Evolutionary conservation across 2,113 vertebrate species (phyloP).

Genomic region (Mobula birostris): DNA sequence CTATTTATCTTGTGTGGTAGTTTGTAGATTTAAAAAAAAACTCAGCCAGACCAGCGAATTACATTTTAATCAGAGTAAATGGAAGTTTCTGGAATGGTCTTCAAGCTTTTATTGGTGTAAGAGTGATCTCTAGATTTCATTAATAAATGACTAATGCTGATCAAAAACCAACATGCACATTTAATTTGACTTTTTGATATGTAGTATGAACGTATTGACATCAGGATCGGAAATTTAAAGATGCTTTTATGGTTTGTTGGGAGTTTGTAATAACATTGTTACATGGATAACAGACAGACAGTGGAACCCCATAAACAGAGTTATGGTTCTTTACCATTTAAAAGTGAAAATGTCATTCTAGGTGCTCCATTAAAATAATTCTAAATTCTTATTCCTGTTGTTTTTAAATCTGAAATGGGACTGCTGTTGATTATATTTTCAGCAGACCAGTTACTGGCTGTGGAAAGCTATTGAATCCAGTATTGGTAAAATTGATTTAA

Average conservation of each 20-base stretch:
- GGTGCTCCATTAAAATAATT: background rate
- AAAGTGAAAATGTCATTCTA: background rate
- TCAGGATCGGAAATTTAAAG: background rate
- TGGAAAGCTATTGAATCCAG: background rate
- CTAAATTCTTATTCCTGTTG: background rate
- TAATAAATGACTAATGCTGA: constrained; percentile 34
- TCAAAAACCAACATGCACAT: constrained; percentile 25
- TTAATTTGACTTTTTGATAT: constrained; percentile 7
- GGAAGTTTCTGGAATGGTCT: constrained; percentile 29
- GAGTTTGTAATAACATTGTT: background rate
- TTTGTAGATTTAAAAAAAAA: constrained; percentile 29
- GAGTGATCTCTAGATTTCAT: constrained; percentile 27
- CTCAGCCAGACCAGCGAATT: constrained; percentile 26
- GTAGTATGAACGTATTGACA: background rate
- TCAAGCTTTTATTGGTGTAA: constrained; percentile 31
- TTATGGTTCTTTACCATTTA: background rate
- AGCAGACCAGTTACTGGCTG: background rate
- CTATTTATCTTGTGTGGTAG: constrained; percentile 34
- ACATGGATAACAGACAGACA: background rate
- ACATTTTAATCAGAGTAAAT: constrained; percentile 29
- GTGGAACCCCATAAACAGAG: background rate
- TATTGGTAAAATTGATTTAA: background rate
- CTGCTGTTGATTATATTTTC: background rate
- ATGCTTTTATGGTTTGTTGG: background rate
- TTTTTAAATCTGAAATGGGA: background rate